Conservation (phyloP, 2,113 vertebrate species). For the Myrmecobius fasciatus region DNA sequence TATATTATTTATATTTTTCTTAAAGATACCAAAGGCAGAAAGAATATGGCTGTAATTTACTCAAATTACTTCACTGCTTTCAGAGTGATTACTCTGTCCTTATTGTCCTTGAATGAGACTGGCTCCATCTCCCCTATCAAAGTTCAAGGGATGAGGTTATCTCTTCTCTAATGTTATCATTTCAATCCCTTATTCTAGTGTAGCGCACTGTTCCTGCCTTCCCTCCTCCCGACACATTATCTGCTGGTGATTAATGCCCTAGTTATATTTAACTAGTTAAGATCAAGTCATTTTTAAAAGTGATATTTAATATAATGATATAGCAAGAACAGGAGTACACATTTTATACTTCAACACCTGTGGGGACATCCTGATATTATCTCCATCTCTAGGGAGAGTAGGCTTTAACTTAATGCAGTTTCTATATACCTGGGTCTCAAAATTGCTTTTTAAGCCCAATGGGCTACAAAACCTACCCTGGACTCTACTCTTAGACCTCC, state of each 20-base stretch:
- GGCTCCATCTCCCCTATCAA: neutral
- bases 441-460: neutral
- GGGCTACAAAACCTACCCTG: neutral
- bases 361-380: neutral
- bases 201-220: neutral
- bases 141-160: neutral
- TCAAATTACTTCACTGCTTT: neutral
- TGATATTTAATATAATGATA: neutral
- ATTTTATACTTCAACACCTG: neutral
- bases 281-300: neutral
- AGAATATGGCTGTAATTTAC: neutral
- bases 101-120: neutral
- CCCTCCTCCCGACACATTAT: neutral
- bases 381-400: neutral
- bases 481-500: neutral
- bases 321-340: neutral
- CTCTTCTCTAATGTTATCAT: neutral
- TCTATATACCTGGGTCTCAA: neutral
- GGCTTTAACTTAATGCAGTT: neutral
- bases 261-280: neutral
- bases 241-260: neutral
- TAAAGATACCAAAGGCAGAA: neutral
- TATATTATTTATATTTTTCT: neutral
- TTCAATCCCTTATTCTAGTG: neutral
- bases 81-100: neutral